phyloP scores from a whole-genome alignment of 2,797 vertebrate genomes.

The Sebastes hubbsi region DNA sequence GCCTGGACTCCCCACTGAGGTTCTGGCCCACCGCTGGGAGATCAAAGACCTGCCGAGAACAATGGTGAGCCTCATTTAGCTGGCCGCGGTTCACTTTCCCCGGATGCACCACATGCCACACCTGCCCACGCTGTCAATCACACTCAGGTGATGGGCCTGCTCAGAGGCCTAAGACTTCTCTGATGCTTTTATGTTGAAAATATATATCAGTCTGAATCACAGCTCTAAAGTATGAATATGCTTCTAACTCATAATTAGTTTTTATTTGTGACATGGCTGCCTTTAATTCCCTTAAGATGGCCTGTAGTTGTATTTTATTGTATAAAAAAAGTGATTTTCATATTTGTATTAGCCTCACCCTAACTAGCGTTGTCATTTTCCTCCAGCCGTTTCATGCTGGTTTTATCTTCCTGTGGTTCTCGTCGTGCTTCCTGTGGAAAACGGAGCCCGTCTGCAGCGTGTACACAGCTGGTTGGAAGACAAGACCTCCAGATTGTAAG shows the following conservation, averaged over 20 bases:
- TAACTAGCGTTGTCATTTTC: slow-evolving; percentile 50
- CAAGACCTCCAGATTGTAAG: slow-evolving; percentile 71
- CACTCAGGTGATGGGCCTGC: slow-evolving; percentile 58
- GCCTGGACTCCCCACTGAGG: slow-evolving; percentile 84
- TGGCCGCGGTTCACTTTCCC: slow-evolving; percentile 63
- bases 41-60: slow-evolving; percentile 91
- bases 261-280: background rate
- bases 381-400: slow-evolving; percentile 48
- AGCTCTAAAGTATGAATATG: background rate
- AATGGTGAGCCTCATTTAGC: slow-evolving; percentile 84
- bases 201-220: background rate
- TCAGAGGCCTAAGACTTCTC: slow-evolving; percentile 1
- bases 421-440: slow-evolving; percentile 76
- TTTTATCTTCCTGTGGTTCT: slow-evolving; percentile 70
- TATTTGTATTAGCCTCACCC: slow-evolving; percentile 25
- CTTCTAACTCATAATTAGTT: background rate
- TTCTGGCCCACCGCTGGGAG: slow-evolving; percentile 84
- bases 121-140: slow-evolving; percentile 85
- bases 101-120: slow-evolving; percentile 82
- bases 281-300: background rate
- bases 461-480: slow-evolving; percentile 79
- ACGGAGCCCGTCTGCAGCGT: slow-evolving; percentile 59
- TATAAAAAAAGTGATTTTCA: background rate
- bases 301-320: background rate
- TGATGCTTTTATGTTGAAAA: background rate